These are phyloP conservation scores for Drosophila cognata DNA, from an alignment of 2,888 invertebrate species.

Conservation along the genomic window DNA sequence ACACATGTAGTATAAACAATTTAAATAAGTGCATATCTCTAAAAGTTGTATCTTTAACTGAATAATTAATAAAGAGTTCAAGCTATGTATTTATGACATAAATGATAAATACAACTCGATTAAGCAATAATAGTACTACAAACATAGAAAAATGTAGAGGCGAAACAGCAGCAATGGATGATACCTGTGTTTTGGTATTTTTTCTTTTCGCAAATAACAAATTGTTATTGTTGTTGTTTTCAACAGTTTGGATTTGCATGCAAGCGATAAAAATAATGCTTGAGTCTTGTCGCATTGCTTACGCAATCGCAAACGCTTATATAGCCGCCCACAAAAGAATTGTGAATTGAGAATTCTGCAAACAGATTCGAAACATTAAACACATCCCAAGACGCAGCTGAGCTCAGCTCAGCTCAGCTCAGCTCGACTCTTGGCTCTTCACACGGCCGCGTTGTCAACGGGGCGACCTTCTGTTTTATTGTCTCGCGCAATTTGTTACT, in stretches of 20 bases:
- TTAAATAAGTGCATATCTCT: neutral
- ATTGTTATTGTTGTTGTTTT: slow-evolving; percentile 7
- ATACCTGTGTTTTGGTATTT: neutral
- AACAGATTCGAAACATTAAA: slow-evolving; percentile 19
- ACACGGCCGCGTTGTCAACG: slow-evolving; percentile 64
- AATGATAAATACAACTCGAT: neutral
- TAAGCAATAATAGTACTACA: neutral
- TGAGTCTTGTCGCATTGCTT: slow-evolving; percentile 27
- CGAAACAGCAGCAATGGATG: neutral
- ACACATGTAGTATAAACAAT: neutral
- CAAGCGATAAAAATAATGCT: slow-evolving; percentile 26
- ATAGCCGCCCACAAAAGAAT: slow-evolving; percentile 49
- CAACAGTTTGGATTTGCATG: slow-evolving; percentile 23
- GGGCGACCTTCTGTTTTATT: slow-evolving; percentile 66
- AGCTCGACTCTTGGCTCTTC: slow-evolving; percentile 36
- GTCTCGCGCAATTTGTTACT: slow-evolving; percentile 73
- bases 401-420: neutral
- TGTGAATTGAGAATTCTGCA: slow-evolving; percentile 13
- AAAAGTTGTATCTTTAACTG: neutral
- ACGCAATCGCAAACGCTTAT: slow-evolving; percentile 47
- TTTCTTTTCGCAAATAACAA: neutral
- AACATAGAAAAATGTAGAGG: neutral
- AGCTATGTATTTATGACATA: neutral
- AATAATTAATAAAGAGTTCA: neutral
- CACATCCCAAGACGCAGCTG: slow-evolving; percentile 24